phyloP scores from a whole-genome alignment of 1,140 invertebrate species.

The Bombus vancouverensis region DNA sequence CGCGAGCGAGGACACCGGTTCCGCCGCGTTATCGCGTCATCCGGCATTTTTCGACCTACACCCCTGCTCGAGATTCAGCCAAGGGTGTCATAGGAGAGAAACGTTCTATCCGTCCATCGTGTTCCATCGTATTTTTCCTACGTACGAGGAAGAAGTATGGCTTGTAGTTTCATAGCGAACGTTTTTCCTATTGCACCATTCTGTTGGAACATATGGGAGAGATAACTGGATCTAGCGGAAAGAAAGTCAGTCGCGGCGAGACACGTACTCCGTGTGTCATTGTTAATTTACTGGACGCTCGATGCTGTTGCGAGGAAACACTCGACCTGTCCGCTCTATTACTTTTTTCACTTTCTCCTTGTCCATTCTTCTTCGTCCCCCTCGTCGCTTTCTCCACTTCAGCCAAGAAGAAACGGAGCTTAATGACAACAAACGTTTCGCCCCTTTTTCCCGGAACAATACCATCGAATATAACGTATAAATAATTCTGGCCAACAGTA shows the following conservation, averaged over 20 bases:
- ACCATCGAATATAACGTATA: background rate
- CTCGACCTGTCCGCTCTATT: constrained; percentile 13
- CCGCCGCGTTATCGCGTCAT: constrained; percentile 34
- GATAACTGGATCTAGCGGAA: constrained; percentile 15
- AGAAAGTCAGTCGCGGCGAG: constrained; percentile 12
- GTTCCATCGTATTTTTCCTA: background rate
- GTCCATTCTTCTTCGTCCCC: background rate
- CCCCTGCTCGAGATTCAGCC: constrained; percentile 2
- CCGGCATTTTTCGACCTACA: constrained; percentile 40
- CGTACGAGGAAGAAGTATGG: background rate
- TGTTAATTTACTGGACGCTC: constrained; percentile 28
- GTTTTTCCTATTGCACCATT: background rate
- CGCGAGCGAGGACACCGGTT: constrained; percentile 45
- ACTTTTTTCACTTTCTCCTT: constrained; percentile 32
- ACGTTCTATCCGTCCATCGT: background rate
- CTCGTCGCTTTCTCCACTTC: constrained; percentile 26
- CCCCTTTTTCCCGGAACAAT: background rate
- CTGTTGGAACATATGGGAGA: background rate
- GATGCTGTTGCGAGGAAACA: background rate
- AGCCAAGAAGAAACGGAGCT: background rate
- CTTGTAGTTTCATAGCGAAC: background rate
- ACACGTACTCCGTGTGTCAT: constrained; percentile 28
- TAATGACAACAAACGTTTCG: background rate
- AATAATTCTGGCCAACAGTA: background rate
- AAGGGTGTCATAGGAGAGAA: background rate